Evolutionary conservation across 2,797 vertebrate genomes (phyloP).

Genomic region (Characodon lateralis): DNA sequence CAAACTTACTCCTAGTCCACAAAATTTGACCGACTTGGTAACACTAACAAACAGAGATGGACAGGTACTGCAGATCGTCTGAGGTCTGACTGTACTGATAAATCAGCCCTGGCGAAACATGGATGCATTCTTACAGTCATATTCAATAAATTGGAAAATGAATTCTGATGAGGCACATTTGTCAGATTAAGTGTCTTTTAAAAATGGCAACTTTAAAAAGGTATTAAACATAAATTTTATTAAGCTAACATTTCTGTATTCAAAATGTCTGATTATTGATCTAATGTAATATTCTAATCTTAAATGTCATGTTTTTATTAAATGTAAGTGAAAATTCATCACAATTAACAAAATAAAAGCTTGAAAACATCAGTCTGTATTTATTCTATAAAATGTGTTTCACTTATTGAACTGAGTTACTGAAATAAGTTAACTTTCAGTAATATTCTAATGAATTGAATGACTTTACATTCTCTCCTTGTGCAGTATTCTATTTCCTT

Average conservation of each 20-base stretch:
- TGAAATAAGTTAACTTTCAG: background rate
- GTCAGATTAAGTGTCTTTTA: background rate
- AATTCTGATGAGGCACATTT: background rate
- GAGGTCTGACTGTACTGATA: constrained; percentile 52
- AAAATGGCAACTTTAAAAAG: background rate
- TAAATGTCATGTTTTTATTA: background rate
- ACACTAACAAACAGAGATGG: constrained; percentile 58
- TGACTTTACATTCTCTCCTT: constrained; percentile 11
- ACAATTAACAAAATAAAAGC: background rate
- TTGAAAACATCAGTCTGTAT: background rate
- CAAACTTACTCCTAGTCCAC: constrained; percentile 26
- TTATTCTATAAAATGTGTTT: background rate
- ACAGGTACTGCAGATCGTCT: constrained; percentile 48
- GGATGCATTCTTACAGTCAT: background rate
- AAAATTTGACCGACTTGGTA: constrained; percentile 55
- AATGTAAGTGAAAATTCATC: background rate
- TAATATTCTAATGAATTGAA: background rate
- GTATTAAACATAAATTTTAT: background rate
- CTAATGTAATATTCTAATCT: background rate
- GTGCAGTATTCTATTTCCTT: constrained; percentile 40
- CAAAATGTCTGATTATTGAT: background rate
- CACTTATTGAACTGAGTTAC: background rate
- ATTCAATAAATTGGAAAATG: background rate
- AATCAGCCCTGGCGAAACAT: constrained; percentile 48
- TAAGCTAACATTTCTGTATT: background rate